phyloP scores from a whole-genome alignment of 37 sponge, comb jelly and placozoan genomes.

The Chondrilla cf. caribensis region DNA sequence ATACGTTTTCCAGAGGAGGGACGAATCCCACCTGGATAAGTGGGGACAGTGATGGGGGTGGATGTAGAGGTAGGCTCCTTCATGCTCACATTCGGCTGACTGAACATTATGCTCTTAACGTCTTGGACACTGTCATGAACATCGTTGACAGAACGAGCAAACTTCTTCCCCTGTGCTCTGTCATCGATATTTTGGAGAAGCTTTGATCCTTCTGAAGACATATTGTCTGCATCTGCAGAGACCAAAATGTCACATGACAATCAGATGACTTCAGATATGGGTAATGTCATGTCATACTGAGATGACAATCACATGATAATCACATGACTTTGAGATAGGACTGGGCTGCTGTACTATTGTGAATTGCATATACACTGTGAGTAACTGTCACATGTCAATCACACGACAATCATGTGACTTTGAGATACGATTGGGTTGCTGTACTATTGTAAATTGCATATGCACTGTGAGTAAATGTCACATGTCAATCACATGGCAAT shows the following conservation, averaged over 20 bases:
- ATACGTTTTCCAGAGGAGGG: conserved; percentile 1
- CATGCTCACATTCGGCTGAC: not conserved
- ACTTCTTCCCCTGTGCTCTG: not conserved
- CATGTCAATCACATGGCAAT: not conserved
- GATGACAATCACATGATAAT: too few relatives aligned
- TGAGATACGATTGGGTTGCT: too few relatives aligned
- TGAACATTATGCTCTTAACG: not conserved
- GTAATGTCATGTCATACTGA: too few relatives aligned
- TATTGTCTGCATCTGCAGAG: not conserved
- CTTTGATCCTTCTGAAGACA: not conserved
- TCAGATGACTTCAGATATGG: too few relatives aligned
- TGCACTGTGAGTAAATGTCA: too few relatives aligned
- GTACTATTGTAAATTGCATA: too few relatives aligned
- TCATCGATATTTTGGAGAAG: conserved; percentile 10
- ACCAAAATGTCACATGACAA: too few relatives aligned
- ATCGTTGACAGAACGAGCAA: conserved; percentile 8
- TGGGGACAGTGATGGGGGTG: not conserved
- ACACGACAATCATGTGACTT: too few relatives aligned
- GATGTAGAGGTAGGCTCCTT: conserved; percentile 12
- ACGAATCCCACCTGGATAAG: not conserved
- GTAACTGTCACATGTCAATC: not conserved
- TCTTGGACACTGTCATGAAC: conserved; percentile 14
- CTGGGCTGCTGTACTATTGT: too few relatives aligned
- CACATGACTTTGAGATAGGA: not conserved
- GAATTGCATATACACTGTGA: too few relatives aligned